Evolutionary conservation across 2,113 vertebrate species (phyloP).

Genomic region (Polypterus bichir): DNA sequence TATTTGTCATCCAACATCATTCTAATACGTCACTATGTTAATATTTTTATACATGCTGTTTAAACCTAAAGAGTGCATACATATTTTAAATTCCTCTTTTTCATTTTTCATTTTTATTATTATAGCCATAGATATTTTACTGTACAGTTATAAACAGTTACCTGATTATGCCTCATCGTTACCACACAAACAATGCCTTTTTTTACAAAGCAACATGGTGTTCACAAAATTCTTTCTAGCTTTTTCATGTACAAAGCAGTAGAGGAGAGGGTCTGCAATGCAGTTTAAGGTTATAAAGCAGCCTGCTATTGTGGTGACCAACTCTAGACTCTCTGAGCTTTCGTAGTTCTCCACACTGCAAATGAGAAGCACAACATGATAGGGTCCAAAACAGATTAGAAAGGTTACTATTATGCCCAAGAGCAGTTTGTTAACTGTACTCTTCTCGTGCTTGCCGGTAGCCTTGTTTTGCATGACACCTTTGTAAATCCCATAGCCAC

Average conservation of each 20-base stretch:
- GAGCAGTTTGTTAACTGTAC: slow-evolving; percentile 53
- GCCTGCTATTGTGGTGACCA: slow-evolving; percentile 53
- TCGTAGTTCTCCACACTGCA: slow-evolving; percentile 30
- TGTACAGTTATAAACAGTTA: too few relatives aligned
- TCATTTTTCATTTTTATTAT: too few relatives aligned
- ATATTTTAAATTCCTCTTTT: too few relatives aligned
- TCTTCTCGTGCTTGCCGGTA: slow-evolving; percentile 53
- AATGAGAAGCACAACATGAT: slow-evolving; percentile 59
- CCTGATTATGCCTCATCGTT: too few relatives aligned
- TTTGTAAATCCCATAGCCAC: slow-evolving; percentile 51
- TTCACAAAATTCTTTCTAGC: slow-evolving; percentile 50
- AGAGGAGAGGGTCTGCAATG: slow-evolving; percentile 69
- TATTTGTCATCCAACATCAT: too few relatives aligned
- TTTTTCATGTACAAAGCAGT: slow-evolving; percentile 69
- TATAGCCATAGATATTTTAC: too few relatives aligned
- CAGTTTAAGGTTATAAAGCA: slow-evolving; percentile 68
- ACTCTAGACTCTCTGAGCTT: slow-evolving; percentile 20
- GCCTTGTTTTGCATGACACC: slow-evolving; percentile 62
- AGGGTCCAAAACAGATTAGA: slow-evolving; percentile 65
- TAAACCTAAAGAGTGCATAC: too few relatives aligned
- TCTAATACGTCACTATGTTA: too few relatives aligned
- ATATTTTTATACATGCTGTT: too few relatives aligned
- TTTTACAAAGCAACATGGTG: slow-evolving; percentile 44
- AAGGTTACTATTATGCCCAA: slow-evolving; percentile 50
- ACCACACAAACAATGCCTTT: slow-evolving; percentile 1